Percentiles rank a stretch among this genome's conserved stretches.
Conservation (phyloP, 2,888 invertebrate species). For the Amblyjoppa proteus region DNA sequence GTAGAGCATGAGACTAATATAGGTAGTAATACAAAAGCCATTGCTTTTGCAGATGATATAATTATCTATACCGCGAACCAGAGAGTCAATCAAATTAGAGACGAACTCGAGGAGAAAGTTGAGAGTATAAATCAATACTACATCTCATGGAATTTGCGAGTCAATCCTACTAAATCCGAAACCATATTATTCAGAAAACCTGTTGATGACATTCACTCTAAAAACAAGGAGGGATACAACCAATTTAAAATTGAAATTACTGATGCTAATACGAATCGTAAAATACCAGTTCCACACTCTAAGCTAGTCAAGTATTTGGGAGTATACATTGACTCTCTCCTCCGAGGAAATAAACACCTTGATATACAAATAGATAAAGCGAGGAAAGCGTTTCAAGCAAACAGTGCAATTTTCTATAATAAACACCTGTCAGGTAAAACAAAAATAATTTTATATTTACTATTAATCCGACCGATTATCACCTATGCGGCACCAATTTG, state of each 20-base stretch:
- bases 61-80: too few species aligned
- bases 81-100: too few species aligned
- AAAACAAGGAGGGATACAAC: not conserved
- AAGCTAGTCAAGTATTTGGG: not conserved
- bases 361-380: not conserved
- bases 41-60: too few species aligned
- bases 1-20: too few species aligned
- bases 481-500: too few species aligned
- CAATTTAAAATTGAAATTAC: not conserved
- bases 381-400: not conserved
- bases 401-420: too few species aligned
- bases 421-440: too few species aligned
- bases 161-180: too few species aligned
- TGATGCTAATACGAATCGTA: not conserved
- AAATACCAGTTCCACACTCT: not conserved
- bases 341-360: not conserved
- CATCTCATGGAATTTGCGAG: too few species aligned
- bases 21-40: too few species aligned
- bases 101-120: too few species aligned
- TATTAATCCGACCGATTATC: not conserved
- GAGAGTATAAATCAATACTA: too few species aligned
- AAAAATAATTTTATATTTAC: not conserved
- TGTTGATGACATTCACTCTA: not conserved
- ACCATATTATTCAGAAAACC: conserved; percentile 52
- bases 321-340: not conserved